A percentile compares a stretch with the other conserved stretches of the same genome.
Evolutionary conservation across 2,113 vertebrate genomes (phyloP).

Genomic region (Probosciger aterrimus): DNA sequence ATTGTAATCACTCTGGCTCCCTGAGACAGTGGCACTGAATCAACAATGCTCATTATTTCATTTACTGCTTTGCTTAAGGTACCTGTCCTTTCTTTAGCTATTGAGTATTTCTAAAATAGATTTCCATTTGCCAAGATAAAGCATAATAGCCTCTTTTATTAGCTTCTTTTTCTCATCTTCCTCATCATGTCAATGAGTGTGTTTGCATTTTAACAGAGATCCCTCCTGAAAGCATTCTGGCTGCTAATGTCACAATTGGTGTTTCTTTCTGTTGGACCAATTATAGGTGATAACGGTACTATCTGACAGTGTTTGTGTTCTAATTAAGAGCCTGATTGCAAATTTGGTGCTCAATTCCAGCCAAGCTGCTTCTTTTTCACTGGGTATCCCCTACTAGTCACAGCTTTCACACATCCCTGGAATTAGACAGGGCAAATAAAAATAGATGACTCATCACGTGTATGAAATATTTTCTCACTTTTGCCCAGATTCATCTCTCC

Average conservation of each 20-base stretch:
- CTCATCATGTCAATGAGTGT: slow-evolving; percentile 55
- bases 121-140: slow-evolving; percentile 34
- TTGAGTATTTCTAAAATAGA: slow-evolving; percentile 32
- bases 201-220: slow-evolving; percentile 60
- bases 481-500: slow-evolving; percentile 11
- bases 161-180: slow-evolving; percentile 11
- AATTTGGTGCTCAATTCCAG: slow-evolving; percentile 33
- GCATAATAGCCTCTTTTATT: slow-evolving; percentile 37
- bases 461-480: slow-evolving; percentile 29
- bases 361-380: slow-evolving; percentile 23
- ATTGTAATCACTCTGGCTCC: slow-evolving; percentile 22
- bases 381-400: background rate
- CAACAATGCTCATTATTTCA: slow-evolving; percentile 43
- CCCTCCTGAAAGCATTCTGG: slow-evolving; percentile 46
- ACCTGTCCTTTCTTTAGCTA: slow-evolving; percentile 27
- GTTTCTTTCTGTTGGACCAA: slow-evolving; percentile 64
- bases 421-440: slow-evolving; percentile 24
- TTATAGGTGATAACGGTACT: slow-evolving; percentile 70
- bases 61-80: slow-evolving; percentile 15
- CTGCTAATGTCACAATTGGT: slow-evolving; percentile 66
- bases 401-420: background rate
- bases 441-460: slow-evolving; percentile 40
- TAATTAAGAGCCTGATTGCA: slow-evolving; percentile 66
- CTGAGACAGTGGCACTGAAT: slow-evolving; percentile 38
- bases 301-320: slow-evolving; percentile 64